These are phyloP conservation scores for Dugesia japonica DNA, from an alignment of 2,888 invertebrate genomes.

Conservation along the genomic window DNA sequence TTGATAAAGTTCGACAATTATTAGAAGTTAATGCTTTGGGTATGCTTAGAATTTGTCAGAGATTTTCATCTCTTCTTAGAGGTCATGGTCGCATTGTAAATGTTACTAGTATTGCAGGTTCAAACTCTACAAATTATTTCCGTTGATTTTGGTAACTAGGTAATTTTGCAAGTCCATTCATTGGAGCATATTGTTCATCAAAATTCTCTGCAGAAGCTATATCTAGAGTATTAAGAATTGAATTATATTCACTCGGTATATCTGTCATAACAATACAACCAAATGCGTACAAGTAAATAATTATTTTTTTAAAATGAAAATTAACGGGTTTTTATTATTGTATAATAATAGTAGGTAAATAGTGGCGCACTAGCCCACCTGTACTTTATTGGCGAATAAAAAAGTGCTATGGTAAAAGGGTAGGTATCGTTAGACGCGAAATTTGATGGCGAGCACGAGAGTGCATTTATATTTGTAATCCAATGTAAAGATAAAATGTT, in stretches of 20 bases:
- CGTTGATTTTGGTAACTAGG: background rate
- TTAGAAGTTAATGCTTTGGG: constrained; percentile 25
- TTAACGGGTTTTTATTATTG: too few relatives aligned
- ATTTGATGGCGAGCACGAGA: too few relatives aligned
- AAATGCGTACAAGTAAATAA: too few relatives aligned
- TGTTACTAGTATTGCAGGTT: constrained; percentile 13
- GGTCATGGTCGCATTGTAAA: constrained; percentile 27
- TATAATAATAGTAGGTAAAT: too few relatives aligned
- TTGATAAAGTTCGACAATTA: constrained; percentile 20
- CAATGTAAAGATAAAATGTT: too few relatives aligned
- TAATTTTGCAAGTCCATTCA: background rate
- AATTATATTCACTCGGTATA: background rate
- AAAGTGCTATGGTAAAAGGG: too few relatives aligned
- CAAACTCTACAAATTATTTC: background rate
- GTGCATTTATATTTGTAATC: too few relatives aligned
- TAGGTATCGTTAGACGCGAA: too few relatives aligned
- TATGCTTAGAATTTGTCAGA: background rate
- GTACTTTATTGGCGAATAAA: too few relatives aligned
- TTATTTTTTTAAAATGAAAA: too few relatives aligned
- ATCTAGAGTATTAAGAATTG: background rate
- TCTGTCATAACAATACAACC: background rate
- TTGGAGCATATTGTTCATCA: background rate
- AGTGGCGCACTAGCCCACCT: too few relatives aligned
- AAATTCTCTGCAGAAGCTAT: background rate
- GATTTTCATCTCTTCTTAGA: constrained; percentile 1